These are phyloP conservation scores for Myzus persicae DNA, from an alignment of 1,140 invertebrate species.

Conservation along the genomic window DNA sequence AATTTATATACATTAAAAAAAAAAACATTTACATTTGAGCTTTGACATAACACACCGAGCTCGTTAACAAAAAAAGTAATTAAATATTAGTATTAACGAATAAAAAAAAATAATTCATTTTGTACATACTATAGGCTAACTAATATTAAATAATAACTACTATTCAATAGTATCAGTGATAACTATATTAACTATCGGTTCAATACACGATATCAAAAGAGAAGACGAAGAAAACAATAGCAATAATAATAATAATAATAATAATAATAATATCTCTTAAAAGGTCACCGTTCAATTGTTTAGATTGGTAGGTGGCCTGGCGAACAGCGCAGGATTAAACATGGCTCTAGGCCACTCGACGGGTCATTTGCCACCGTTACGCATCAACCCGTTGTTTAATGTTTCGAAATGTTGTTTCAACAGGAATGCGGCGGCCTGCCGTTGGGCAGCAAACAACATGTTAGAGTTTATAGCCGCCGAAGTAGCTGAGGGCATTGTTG, in stretches of 20 bases:
- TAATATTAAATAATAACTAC: not conserved
- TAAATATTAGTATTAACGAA: not conserved
- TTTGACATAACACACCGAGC: not conserved
- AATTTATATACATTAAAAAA: constrained; percentile 6
- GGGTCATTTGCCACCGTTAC: not conserved
- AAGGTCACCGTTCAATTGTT: constrained; percentile 15
- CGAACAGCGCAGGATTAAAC: constrained; percentile 41
- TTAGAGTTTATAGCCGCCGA: constrained; percentile 34
- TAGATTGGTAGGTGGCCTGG: constrained; percentile 46
- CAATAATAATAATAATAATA: not conserved
- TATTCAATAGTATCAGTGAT: constrained; percentile 3
- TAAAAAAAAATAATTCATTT: not conserved
- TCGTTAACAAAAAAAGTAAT: not conserved
- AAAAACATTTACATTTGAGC: not conserved
- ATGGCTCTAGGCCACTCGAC: constrained; percentile 39
- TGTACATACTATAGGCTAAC: not conserved
- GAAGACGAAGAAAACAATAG: not conserved
- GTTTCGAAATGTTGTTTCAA: constrained; percentile 52
- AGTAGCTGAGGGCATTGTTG: not conserved
- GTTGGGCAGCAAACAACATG: constrained; percentile 39
- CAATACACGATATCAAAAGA: not conserved
- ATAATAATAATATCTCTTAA: not conserved
- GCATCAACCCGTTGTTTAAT: constrained; percentile 22
- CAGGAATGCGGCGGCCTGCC: constrained; percentile 38
- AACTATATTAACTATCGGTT: not conserved